Percentiles rank a stretch among this genome's conserved stretches.
Evolutionary conservation across 64 coral and sea anemone species (phyloP).

Genomic region (Montipora capricornis): DNA sequence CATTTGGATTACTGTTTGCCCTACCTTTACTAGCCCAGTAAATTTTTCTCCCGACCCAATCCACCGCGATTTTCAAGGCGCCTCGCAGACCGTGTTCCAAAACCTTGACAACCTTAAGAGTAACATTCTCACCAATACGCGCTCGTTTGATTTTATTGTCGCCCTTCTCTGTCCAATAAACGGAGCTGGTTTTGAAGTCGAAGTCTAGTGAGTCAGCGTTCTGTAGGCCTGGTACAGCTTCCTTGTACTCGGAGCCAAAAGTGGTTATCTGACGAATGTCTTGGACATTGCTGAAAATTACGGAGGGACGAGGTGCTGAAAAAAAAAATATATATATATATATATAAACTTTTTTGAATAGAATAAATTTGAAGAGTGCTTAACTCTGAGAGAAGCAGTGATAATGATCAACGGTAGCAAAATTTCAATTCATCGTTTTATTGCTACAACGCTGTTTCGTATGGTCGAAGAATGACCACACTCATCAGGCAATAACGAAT

Average conservation of each 20-base stretch:
- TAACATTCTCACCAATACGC: neutral
- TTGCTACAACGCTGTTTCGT: too few relatives aligned
- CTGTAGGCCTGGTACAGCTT: constrained; percentile 13
- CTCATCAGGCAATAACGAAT: too few relatives aligned
- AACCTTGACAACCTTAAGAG: constrained; percentile 4
- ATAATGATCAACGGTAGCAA: too few relatives aligned
- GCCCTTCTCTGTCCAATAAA: constrained; percentile 64
- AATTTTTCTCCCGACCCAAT: constrained; percentile 77
- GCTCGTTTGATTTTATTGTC: constrained; percentile 25
- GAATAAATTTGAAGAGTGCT: too few relatives aligned
- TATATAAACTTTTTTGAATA: too few relatives aligned
- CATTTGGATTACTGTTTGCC: too few relatives aligned
- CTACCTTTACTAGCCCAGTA: constrained; percentile 68
- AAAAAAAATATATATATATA: neutral
- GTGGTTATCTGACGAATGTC: constrained; percentile 65
- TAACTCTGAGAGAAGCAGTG: too few relatives aligned
- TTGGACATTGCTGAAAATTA: constrained; percentile 61
- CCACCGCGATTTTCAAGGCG: constrained; percentile 55
- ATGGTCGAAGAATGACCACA: too few relatives aligned
- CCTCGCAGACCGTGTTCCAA: constrained; percentile 10
- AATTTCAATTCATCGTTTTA: too few relatives aligned
- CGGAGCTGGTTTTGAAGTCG: constrained; percentile 60
- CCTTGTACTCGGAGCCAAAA: constrained; percentile 66
- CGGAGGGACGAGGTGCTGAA: constrained; percentile 38
- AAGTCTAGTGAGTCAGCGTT: constrained; percentile 56